Base-by-base conservation (phyloP, 2,113 vertebrate species). In the Poicephalus gulielmi region DNA sequence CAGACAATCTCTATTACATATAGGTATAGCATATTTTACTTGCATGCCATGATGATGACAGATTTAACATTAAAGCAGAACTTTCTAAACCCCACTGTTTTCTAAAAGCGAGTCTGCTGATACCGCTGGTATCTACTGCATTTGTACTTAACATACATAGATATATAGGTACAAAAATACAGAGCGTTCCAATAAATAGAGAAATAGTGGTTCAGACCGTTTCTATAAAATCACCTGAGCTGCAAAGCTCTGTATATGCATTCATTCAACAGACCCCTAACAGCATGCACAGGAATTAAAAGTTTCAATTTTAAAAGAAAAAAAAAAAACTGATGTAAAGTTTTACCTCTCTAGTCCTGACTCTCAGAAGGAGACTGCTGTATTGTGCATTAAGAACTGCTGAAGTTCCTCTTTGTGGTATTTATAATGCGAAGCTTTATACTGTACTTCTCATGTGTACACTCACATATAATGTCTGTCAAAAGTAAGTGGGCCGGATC, bases 381-480 rank as follows among this genome's bases (percentile, higher is more conserved):
- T 97, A 92, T 92, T 96, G 89, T 97, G 97, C 95, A 91, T 97
- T 96, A 94, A 97, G 97, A 97, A 97, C 95, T 96, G 96, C 93
- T 96, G 89, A 97, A 97, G 97, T 97, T 97, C 96, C 90, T 97
- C 97, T 96, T 97, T 95, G 94, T 97, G 92, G 94, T 93, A 96
- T 96, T 97, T 96, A 96, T 94, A 97, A 97, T 97, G 96, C 39
- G 95, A 97, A 98, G 97, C 97, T 98, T 98, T 98, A 97, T 98
- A 98, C 96, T 97, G 96, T 97, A 98, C 96, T 98, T 97, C 97
- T 97, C 92, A 89, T 97, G 97, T 98, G 96, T 96, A 98, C 87
- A 97, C 94, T 98, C 96, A 96, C 90, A 97, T 95, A 88, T 95
- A 96, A 94, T 94, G 97, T 95, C 97, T 97, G 90, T 97, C 96